A percentile compares a stretch with the other conserved stretches of the same genome.
Conservation (phyloP, 2,113 vertebrate genomes). For the Xyrauchen texanus region DNA sequence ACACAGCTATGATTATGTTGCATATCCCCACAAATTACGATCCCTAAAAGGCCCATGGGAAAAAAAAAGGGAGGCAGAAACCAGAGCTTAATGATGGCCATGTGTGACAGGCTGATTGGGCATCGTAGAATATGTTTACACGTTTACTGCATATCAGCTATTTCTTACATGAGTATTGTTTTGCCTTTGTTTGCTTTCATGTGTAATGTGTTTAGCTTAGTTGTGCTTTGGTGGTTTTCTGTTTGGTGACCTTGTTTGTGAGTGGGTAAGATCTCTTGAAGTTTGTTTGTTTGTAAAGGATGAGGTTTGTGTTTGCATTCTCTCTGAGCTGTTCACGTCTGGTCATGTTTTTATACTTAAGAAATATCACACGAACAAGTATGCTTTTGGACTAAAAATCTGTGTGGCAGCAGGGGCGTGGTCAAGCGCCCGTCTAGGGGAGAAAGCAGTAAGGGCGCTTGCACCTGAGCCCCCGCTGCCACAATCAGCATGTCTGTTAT, state of each 20-base stretch:
- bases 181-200: not conserved
- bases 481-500: too few relatives aligned
- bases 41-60: not conserved
- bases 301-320: not conserved
- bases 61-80: conserved; percentile 32
- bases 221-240: conserved; percentile 17
- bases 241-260: conserved; percentile 21
- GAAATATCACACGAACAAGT: not conserved
- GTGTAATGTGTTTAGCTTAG: conserved; percentile 25
- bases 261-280: conserved; percentile 26
- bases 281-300: conserved; percentile 39
- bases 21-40: conserved; percentile 45
- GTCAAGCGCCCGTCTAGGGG: too few relatives aligned
- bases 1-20: conserved; percentile 55
- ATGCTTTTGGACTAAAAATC: not conserved
- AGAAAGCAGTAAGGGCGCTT: too few relatives aligned
- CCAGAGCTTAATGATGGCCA: conserved; percentile 11
- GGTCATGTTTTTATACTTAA: not conserved
- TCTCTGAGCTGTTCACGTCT: conserved; percentile 3
- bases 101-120: conserved; percentile 13
- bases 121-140: conserved; percentile 24
- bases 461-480: too few relatives aligned
- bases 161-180: conserved; percentile 1
- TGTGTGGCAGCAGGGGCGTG: too few relatives aligned
- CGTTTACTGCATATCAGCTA: not conserved